A percentile compares a stretch with the other conserved stretches of the same genome.
Evolutionary conservation across 2,888 invertebrate genomes (phyloP).

Genomic region (Chromoteleia sp.): DNA sequence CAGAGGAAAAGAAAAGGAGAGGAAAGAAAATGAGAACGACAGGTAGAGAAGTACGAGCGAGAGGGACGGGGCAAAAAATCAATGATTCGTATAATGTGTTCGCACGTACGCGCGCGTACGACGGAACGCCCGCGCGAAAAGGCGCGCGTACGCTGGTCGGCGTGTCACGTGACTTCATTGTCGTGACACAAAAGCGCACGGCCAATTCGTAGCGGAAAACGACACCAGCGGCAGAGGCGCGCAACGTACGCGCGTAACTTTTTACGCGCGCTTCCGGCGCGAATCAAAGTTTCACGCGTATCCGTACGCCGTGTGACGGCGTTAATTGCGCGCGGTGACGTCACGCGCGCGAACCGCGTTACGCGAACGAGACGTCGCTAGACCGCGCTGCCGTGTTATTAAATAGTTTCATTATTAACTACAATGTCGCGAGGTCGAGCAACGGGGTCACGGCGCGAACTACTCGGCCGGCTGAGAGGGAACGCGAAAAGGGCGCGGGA

Average conservation of each 20-base stretch:
- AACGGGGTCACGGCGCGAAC: slow-evolving; percentile 61
- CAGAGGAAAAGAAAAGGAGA: slow-evolving; percentile 2
- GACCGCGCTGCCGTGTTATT: slow-evolving; percentile 53
- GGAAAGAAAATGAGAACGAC: background rate
- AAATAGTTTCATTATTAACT: slow-evolving; percentile 66
- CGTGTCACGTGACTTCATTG: slow-evolving; percentile 57
- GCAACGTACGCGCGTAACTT: no score
- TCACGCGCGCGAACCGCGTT: slow-evolving; percentile 29
- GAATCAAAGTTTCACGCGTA: no score
- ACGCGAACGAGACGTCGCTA: slow-evolving; percentile 41
- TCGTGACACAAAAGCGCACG: slow-evolving; percentile 25
- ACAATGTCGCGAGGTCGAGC: slow-evolving; percentile 66
- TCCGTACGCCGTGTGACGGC: no score
- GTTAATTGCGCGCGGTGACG: slow-evolving; percentile 48
- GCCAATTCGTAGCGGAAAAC: slow-evolving; percentile 37
- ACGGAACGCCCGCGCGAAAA: slow-evolving; percentile 17
- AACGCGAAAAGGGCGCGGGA: background rate
- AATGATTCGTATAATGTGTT: slow-evolving; percentile 43
- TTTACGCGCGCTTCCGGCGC: no score
- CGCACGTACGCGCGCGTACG: slow-evolving; percentile 18
- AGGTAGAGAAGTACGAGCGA: background rate
- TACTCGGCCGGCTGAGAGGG: slow-evolving; percentile 30
- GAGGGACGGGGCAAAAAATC: slow-evolving; percentile 26
- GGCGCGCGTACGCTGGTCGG: slow-evolving; percentile 22
- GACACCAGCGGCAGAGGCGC: no score